Base-by-base conservation (phyloP, 2,888 invertebrate genomes). In the Odiellus spinosus region DNA sequence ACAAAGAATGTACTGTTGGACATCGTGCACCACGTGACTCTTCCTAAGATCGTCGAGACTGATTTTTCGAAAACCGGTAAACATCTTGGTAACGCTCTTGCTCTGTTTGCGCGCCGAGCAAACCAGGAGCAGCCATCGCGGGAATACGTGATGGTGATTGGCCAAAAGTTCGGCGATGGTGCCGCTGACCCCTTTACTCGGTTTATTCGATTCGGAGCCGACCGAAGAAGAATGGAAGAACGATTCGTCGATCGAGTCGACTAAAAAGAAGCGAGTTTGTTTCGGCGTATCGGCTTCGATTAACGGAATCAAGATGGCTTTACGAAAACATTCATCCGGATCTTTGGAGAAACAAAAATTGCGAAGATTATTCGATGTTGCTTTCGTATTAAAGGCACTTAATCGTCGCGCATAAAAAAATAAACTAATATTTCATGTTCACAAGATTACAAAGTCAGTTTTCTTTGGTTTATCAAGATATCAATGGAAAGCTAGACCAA, bases 281-380 rank as follows among this genome's bases (percentile, higher is more conserved):
- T 61, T 59, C 0, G 90, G 88, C 3, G 86, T 82, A 49, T 81
- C 82, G 6, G 91, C 76, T 62, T 87, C 84, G 38, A 85, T 66
- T 21, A 95, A 69, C 0, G 93, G 93, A 59, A 85, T 83, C 15
- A 93, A 68, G 0, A 93, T 70, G 0, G 87, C 84, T 60, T 83
- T 79, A 60, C 86, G 85, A 62, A 93, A 80, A 46, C 88, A 86
- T 59, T 88, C 87, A 59, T 91, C 91, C 0, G 91, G 88, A 61
- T 85, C 82, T 59, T 78, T n/a, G n/a, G n/a, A n/a, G n/a, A n/a
- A n/a, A n/a, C n/a, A n/a, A n/a, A n/a, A n/a, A n/a, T n/a, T n/a
- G n/a, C n/a, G n/a, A n/a, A n/a, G n/a, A n/a, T n/a, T n/a, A n/a
- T n/a, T n/a, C n/a, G n/a, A n/a, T n/a, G n/a, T n/a, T n/a, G n/a